phyloP scores from a whole-genome alignment of 2,113 vertebrate genomes.

The Trichechus manatus region DNA sequence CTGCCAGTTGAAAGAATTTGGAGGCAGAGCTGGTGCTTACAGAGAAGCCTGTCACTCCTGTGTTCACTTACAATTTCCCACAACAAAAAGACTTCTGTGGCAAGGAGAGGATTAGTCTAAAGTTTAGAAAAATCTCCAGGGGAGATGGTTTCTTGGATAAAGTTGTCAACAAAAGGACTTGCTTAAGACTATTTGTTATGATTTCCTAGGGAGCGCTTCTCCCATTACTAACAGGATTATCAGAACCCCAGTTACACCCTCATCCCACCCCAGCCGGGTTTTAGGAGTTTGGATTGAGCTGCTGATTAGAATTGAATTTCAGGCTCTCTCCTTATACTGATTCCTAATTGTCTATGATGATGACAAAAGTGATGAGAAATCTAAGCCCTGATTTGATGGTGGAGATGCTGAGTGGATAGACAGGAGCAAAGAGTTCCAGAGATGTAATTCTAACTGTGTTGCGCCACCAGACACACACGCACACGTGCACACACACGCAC shows the following conservation, averaged over 20 bases:
- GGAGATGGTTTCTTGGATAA: constrained; percentile 87
- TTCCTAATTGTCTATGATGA: constrained; percentile 73
- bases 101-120: constrained; percentile 85
- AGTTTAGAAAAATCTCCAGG: constrained; percentile 85
- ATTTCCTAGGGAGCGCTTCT: constrained; percentile 81
- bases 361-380: constrained; percentile 69
- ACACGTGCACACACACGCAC: neutral
- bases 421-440: constrained; percentile 15
- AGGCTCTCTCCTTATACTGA: constrained; percentile 64
- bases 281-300: constrained; percentile 74
- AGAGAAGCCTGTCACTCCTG: constrained; percentile 79
- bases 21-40: constrained; percentile 79
- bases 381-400: constrained; percentile 68
- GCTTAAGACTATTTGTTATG: constrained; percentile 85
- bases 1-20: constrained; percentile 82
- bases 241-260: constrained; percentile 69
- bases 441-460: constrained; percentile 33
- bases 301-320: constrained; percentile 80
- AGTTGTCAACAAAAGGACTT: constrained; percentile 87
- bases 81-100: constrained; percentile 86
- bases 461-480: neutral
- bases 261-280: constrained; percentile 74
- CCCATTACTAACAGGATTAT: constrained; percentile 84
- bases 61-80: constrained; percentile 80
- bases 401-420: constrained; percentile 69